Base-by-base conservation (phyloP, 2,888 invertebrate species). In the Barypeithes pellucidus region DNA sequence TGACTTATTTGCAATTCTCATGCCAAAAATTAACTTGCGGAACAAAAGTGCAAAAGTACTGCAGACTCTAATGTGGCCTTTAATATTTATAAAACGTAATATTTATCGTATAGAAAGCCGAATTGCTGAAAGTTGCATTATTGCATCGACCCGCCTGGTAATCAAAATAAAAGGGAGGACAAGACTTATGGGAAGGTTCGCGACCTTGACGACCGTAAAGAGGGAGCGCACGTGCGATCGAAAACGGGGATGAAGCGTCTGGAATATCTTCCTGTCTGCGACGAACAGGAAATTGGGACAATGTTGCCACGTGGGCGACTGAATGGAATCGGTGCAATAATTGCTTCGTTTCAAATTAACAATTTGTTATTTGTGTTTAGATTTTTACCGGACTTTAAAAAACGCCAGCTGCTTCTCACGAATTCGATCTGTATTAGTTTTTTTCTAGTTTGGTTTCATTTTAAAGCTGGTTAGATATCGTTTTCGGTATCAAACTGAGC, bases 191-290 rank as follows among this genome's bases (percentile, higher is more conserved):
- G 2, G 5, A 33, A 57, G 33, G 14, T 57, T 29, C 14, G 54
- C 54, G 54, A 57, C 54, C 54, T 57, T 57, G 54, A 57, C 24
- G 18, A 18, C 9, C 18, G 33, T 8, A 14, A 33, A 57, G 7
- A 11, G 29, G 33, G 54, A 33, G 24, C 54, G 16, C 33, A 57
- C 54, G 54, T 57, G 33, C 33, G 54, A 57, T 57, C 33, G 54
- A 33, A 57, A 54, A 33, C 33, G 54, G 54, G 54, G 54, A 57
- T 57, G 54, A 33, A 29, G 54, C 16, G 52, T 54, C 52, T 54
- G 52, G 14, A 33, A 33, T 7, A 18, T 33, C 16, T 57, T 36
- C 33, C 33, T 9, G 54, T 57, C 16, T 16, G 7, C 54, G 54
- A 5, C 33, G 43, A 8, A 16, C 43, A 14, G 54, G 18, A 57